Base-by-base conservation (phyloP, 1,140 invertebrate species). In the Mya arenaria region DNA sequence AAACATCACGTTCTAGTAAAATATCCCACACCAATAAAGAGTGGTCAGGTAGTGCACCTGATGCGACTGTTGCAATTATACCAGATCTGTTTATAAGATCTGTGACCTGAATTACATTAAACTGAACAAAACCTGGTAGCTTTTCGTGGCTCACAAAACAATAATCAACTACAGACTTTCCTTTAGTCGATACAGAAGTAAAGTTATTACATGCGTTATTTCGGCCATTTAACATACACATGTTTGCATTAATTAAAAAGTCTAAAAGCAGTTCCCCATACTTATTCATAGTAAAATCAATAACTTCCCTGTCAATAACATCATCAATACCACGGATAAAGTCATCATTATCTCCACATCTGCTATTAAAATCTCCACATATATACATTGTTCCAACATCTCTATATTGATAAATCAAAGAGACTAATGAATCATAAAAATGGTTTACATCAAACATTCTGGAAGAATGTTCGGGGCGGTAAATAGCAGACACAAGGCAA, bases 381-480 rank as follows among this genome's bases (percentile, higher is more conserved):
- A 82, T 41, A 15, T 28, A 37, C 10, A 82, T 48, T 62, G 5
- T 28, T 34, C 36, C 58, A 28, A n/a, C 4, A 25, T 74, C 32
- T 17, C 2, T 13, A 15, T 68, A 72, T 8, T 66, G 6, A 48
- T 86, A 86, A 13, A 86, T 63, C 34, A 81, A 77, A 25, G 36
- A 25, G 6, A 86, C 23, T 13, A 84, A 34, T 77, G 58, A n/a
- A 63, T 52, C 39, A 48, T 60, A 85, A 69, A 69, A 86, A 28
- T 37, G 19, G n/a, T 39, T 60, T 23, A 58, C 81, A 63, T 80
- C 55, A 34, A 41, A 58, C 17, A 73, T 65, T 48, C 82, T 62
- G 2, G 39, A 32, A 4, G 84, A 85, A 36, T 74, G n/a, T 75
- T 75, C 71, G 65, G 0, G 82, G 78, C 41, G 65, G 66, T 52